These are phyloP conservation scores for Trichogramma evanescens DNA, from an alignment of 2,888 invertebrate species.

Conservation along the genomic window DNA sequence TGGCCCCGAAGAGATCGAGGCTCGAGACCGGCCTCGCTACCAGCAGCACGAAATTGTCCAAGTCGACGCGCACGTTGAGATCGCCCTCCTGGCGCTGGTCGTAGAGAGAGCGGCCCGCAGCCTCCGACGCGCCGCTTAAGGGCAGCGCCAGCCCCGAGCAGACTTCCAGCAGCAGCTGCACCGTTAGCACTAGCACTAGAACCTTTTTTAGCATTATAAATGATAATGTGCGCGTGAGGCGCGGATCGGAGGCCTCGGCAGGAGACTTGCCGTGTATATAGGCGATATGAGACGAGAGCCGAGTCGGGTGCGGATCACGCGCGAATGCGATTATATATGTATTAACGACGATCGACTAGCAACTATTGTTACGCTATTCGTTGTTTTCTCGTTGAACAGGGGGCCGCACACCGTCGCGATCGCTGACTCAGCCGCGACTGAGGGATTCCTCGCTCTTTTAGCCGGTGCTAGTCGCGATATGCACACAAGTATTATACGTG, in stretches of 20 bases:
- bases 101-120: conserved; percentile 46
- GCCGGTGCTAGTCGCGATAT: too few relatives aligned
- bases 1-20: conserved; percentile 8
- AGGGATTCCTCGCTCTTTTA: neutral
- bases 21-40: conserved; percentile 48
- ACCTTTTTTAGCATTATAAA: conserved; percentile 17
- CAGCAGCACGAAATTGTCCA: conserved; percentile 67
- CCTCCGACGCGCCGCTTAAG: conserved; percentile 23
- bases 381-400: neutral
- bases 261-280: conserved; percentile 1
- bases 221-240: conserved; percentile 5
- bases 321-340: neutral
- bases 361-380: neutral
- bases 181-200: conserved; percentile 6
- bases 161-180: neutral
- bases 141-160: neutral
- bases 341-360: neutral
- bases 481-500: too few relatives aligned
- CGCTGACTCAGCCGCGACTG: conserved; percentile 17
- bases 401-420: neutral
- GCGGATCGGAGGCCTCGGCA: neutral
- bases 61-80: conserved; percentile 63
- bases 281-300: conserved; percentile 1
- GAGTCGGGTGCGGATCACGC: neutral
- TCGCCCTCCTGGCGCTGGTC: conserved; percentile 76